Base-by-base conservation (phyloP, 2,888 invertebrate species). In the Rhopalosiphum nymphaeae region DNA sequence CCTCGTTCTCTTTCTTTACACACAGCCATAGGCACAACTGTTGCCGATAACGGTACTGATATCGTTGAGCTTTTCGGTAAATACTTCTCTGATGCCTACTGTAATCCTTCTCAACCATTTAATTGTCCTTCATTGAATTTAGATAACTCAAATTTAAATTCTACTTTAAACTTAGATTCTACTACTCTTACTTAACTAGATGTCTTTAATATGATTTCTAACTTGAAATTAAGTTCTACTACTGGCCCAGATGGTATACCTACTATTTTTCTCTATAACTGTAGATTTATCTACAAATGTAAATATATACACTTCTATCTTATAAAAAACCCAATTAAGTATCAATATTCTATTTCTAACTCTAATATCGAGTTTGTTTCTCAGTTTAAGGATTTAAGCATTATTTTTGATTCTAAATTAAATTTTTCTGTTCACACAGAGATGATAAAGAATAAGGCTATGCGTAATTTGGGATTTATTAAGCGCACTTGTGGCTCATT, bases 121-220 rank as follows among this genome's bases (percentile, higher is more conserved):
- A 89, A 44, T 89, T 57, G 0, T 4, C 26, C 57, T 1, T 89
- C 56, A 57, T 57, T 42, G 57, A 89, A 13, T 89, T 9, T 57
- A 42, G 57, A 89, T 57, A 57, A 89, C 42, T 36, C 36, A 11
- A 57, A 57, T 57, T 89, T 57, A 89, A 89, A 89, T 57, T 89
- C 57, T 87, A 87, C 87, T 11, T 3, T 46, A 87, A 87, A 87
- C 49, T n/a, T 87, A 49, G 49, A 87, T 42, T 9, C 3, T n/a
- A 67, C n/a, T 44, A 85, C 85, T 85, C 44, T 85, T 46, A 85
- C 44, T 9, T 44, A 88, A 88, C n/a, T 56, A 7, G 26, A 56
- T 67, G 26, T 89, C 42, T 21, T 42, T 89, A 57, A 36, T 44
- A 4, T 7, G 89, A 29, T 44, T 57, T 57, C 25, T 4, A 25